A percentile compares a stretch with the other conserved stretches of the same genome.
Conservation (phyloP, 2,888 invertebrate genomes). For the Agrochola macilenta region DNA sequence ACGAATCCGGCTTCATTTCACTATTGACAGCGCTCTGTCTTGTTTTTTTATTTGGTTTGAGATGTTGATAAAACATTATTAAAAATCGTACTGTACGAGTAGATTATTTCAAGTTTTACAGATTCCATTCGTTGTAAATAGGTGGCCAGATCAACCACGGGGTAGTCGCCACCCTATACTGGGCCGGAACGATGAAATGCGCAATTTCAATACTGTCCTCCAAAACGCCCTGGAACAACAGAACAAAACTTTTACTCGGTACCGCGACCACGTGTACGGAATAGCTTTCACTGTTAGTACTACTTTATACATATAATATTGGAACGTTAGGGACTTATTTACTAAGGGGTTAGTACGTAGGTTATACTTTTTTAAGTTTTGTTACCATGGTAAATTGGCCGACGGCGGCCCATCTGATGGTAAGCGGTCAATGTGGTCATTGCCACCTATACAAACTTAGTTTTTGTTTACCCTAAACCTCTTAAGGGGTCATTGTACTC, state of each 20-base stretch:
- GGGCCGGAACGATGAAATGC: slow-evolving; percentile 87
- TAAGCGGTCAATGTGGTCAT: no score
- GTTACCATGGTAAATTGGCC: not conserved
- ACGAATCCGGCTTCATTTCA: no score
- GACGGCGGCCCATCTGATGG: not conserved
- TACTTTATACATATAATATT: not conserved
- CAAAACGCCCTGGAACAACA: slow-evolving; percentile 75
- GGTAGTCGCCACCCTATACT: slow-evolving; percentile 84
- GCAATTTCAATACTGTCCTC: slow-evolving; percentile 69
- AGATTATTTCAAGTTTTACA: not conserved
- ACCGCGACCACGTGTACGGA: slow-evolving; percentile 76
- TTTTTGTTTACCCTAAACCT: no score
- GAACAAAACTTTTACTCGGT: slow-evolving; percentile 74
- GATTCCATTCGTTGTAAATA: slow-evolving; percentile 37
- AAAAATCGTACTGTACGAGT: not conserved
- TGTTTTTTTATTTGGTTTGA: no score
- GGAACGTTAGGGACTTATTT: not conserved
- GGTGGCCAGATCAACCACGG: slow-evolving; percentile 69
- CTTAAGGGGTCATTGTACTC: no score
- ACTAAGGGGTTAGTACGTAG: not conserved
- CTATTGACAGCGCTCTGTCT: no score
- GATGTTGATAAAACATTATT: no score
- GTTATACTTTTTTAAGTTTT: not conserved
- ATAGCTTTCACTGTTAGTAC: slow-evolving; percentile 75
- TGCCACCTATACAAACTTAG: no score